These are phyloP conservation scores for Cryptus viduatorius DNA, from an alignment of 2,888 invertebrate genomes.

Conservation along the genomic window DNA sequence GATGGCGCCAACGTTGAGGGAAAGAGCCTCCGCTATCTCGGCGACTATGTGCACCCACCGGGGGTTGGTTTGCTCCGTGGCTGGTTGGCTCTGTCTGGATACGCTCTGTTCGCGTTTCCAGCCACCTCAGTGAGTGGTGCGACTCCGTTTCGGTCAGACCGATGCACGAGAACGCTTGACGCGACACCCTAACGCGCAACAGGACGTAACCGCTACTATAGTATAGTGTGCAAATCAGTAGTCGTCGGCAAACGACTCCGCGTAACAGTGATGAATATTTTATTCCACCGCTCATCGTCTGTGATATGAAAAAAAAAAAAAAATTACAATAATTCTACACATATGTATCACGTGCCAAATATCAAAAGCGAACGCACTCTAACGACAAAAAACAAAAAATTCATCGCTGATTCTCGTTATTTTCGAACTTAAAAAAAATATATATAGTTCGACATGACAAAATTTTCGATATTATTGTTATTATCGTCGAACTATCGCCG, in stretches of 20 bases:
- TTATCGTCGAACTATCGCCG: slow-evolving; percentile 6
- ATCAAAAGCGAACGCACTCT: slow-evolving; percentile 55
- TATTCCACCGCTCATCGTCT: slow-evolving; percentile 30
- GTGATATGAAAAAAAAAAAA: slow-evolving; percentile 44
- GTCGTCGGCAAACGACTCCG: slow-evolving; percentile 24
- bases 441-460: neutral
- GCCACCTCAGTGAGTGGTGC: slow-evolving; percentile 82
- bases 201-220: slow-evolving; percentile 62
- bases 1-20: slow-evolving; percentile 81
- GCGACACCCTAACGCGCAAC: slow-evolving; percentile 65
- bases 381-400: slow-evolving; percentile 54
- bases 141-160: slow-evolving; percentile 82
- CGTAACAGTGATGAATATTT: slow-evolving; percentile 33
- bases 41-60: slow-evolving; percentile 44
- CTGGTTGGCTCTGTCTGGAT: slow-evolving; percentile 48
- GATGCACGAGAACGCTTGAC: slow-evolving; percentile 54
- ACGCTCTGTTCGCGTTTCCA: slow-evolving; percentile 54
- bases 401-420: slow-evolving; percentile 32
- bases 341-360: slow-evolving; percentile 47
- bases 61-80: slow-evolving; percentile 61
- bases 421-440: slow-evolving; percentile 7
- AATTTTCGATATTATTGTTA: neutral
- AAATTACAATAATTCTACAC: neutral
- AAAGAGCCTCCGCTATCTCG: slow-evolving; percentile 39
- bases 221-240: neutral